Evolutionary conservation across 1,140 invertebrate species (phyloP).

Genomic region (Heliconius himera): DNA sequence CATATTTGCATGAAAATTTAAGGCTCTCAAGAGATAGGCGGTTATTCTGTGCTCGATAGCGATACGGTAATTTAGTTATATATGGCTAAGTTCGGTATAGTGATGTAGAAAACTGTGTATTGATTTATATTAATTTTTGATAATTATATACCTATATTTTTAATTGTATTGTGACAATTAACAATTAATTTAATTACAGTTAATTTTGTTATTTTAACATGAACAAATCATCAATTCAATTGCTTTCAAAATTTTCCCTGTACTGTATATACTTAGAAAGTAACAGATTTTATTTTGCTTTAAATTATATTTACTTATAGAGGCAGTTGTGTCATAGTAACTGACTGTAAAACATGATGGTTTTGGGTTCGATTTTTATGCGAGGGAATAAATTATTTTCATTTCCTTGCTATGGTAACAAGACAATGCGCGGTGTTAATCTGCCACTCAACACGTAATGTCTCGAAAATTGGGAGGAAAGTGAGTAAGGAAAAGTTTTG

Average conservation of each 20-base stretch:
- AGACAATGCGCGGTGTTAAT: not conserved
- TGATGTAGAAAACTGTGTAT: not conserved
- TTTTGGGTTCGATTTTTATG: not conserved
- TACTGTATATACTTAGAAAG: not conserved
- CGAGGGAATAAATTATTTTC: not conserved
- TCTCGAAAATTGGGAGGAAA: not conserved
- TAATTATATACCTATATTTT: too few species aligned
- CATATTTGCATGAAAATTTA: conserved; percentile 18
- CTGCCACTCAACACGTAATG: not conserved
- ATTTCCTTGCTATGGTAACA: not conserved
- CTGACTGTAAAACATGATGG: not conserved
- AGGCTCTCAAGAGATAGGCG: conserved; percentile 12
- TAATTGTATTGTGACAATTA: too few species aligned
- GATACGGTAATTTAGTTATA: conserved; percentile 11
- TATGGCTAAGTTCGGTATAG: not conserved
- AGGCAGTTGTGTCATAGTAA: too few species aligned
- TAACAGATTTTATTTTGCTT: not conserved
- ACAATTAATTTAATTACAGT: too few species aligned
- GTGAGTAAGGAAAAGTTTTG: not conserved
- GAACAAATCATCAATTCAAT: too few species aligned
- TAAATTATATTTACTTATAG: not conserved
- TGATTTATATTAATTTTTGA: too few species aligned
- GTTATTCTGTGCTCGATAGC: conserved; percentile 12
- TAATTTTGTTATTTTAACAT: too few species aligned
- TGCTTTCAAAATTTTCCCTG: too few species aligned